Percentiles rank a stretch among this genome's conserved stretches.
phyloP scores from a whole-genome alignment of 2,888 invertebrate genomes.

The Drosophila robusta region DNA sequence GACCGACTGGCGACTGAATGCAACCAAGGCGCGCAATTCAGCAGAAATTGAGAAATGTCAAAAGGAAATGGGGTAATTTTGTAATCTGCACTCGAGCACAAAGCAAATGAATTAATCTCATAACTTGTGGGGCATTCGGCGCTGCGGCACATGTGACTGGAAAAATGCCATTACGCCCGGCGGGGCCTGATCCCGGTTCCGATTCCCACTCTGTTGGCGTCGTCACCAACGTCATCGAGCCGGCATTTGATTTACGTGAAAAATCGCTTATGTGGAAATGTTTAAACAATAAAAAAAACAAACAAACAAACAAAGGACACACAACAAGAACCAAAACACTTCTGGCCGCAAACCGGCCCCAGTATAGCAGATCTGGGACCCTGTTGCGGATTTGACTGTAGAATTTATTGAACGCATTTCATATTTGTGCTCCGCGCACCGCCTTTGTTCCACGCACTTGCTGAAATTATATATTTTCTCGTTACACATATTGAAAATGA shows the following conservation, averaged over 20 bases:
- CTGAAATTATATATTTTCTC: constrained; percentile 43
- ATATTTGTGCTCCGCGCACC: background rate
- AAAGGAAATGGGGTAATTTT: constrained; percentile 77
- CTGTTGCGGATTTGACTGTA: constrained; percentile 58
- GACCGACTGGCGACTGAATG: constrained; percentile 48
- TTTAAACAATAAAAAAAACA: constrained; percentile 56
- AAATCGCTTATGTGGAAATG: constrained; percentile 77
- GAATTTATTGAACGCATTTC: constrained; percentile 70
- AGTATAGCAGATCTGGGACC: constrained; percentile 21
- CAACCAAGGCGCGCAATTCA: constrained; percentile 58
- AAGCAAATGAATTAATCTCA: constrained; percentile 77
- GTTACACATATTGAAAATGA: constrained; percentile 74
- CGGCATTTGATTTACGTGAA: constrained; percentile 77
- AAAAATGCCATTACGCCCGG: constrained; percentile 6
- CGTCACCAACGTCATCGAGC: constrained; percentile 48
- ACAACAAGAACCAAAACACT: constrained; percentile 5
- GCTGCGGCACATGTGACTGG: constrained; percentile 37
- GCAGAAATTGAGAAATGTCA: constrained; percentile 77
- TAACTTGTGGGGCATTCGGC: constrained; percentile 45
- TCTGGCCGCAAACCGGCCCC: background rate
- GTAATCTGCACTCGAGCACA: constrained; percentile 77
- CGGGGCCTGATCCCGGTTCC: constrained; percentile 18
- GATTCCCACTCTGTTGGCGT: background rate
- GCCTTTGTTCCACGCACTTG: constrained; percentile 58
- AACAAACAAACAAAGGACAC: constrained; percentile 10